A percentile compares a stretch with the other conserved stretches of the same genome.
These are phyloP conservation scores for Glossophaga mutica DNA, from an alignment of 2,797 vertebrate genomes.

Conservation along the genomic window DNA sequence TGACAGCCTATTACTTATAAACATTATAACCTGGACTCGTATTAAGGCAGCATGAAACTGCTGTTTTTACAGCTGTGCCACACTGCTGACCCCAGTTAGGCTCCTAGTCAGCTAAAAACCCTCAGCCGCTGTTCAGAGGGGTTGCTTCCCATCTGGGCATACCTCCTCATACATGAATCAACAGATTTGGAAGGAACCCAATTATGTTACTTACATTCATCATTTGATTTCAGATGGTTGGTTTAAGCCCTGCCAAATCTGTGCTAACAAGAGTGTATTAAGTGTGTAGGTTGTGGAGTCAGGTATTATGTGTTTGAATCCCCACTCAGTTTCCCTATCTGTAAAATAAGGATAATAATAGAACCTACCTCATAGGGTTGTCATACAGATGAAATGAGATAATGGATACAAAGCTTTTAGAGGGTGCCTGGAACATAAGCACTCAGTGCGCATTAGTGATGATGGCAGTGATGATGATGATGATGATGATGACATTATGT, in stretches of 20 bases:
- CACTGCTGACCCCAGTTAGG: background rate
- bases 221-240: background rate
- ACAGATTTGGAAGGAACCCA: background rate
- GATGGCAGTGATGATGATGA: background rate
- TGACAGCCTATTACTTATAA: background rate
- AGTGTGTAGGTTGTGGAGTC: background rate
- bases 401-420: conserved; percentile 52
- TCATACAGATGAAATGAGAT: conserved; percentile 39
- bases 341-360: conserved; percentile 50
- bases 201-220: background rate
- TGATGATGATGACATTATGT: background rate
- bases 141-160: background rate
- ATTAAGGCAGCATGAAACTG: background rate
- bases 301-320: background rate
- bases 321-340: conserved; percentile 32
- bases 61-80: background rate
- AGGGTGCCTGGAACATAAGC: conserved; percentile 17
- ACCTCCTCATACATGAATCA: background rate
- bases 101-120: background rate
- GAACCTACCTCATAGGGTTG: conserved; percentile 21
- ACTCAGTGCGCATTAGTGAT: background rate
- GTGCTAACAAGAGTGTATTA: background rate
- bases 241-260: background rate
- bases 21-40: background rate
- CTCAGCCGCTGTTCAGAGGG: background rate